A percentile compares a stretch with the other conserved stretches of the same genome.
Conservation (phyloP, 2,888 invertebrate genomes). For the Aleiodes alternator region DNA sequence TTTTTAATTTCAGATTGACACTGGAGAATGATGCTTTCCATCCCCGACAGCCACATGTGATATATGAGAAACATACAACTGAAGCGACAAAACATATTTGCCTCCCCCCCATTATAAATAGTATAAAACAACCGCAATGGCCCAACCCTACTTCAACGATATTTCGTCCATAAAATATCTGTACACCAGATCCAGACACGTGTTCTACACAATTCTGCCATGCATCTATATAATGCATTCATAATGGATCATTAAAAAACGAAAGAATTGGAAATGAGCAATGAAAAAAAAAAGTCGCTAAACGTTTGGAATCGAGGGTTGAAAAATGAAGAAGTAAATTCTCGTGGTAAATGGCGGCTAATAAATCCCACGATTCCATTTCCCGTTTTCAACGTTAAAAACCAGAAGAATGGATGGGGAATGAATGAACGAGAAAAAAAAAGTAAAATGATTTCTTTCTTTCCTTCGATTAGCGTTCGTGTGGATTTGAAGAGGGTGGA, state of each 20-base stretch:
- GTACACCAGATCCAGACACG: conserved; percentile 26
- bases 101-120: not conserved
- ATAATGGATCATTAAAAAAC: not conserved
- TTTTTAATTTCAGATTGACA: conserved; percentile 11
- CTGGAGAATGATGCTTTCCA: not conserved
- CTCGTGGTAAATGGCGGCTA: conserved; percentile 28
- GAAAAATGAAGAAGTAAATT: conserved; percentile 15
- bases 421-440: not conserved
- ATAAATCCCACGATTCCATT: conserved; percentile 48
- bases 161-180: conserved; percentile 18
- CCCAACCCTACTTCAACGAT: not conserved
- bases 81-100: not conserved
- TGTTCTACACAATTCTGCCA: conserved; percentile 17
- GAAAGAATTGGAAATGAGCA: not conserved
- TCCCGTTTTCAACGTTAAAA: conserved; percentile 38
- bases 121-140: conserved; percentile 21
- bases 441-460: conserved; percentile 22
- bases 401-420: conserved; percentile 16
- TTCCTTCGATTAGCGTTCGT: conserved; percentile 44
- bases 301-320: not conserved
- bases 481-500: conserved; percentile 13
- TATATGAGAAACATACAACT: not conserved
- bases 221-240: not conserved
- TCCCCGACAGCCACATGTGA: not conserved
- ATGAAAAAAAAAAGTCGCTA: not conserved